Evolutionary conservation across 2,888 invertebrate species (phyloP), one percentile per base, ranked within the genome.

Genomic region (Drosophila borealis): DNA sequence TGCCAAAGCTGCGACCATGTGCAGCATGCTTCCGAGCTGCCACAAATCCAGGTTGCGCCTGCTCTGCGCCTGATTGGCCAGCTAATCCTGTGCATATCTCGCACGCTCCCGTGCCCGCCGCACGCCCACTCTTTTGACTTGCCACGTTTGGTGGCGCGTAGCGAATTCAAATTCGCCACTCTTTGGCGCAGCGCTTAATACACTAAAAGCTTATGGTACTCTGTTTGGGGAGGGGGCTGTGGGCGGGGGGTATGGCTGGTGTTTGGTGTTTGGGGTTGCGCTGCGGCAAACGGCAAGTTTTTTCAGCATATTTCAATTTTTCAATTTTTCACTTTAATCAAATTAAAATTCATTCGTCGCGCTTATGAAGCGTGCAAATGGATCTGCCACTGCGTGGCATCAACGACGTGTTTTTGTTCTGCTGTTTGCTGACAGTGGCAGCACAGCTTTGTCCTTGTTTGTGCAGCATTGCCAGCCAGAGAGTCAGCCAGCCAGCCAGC

Each of bases 301-400:
- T 48, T 54, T 42, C 45, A 45, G 53, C 55, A 75, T 74, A 88
- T 89, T 88, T 77, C 70, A 88, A 77, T 75, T 89, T 89, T 89
- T 75, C 72, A 89, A 84, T 89, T 91, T 88, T 87, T 87, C 82
- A 80, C 78, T 90, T 89, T 86, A 90, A 91, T 91, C 90, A 85
- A 91, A 91, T 91, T 90, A 91, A 90, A 89, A 90, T 90, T 90
- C 89, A 90, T 91, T 90, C 90, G 91, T 76, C 80, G 80, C 87
- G 90, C 91, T 88, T 89, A 85, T 88, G 82, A 88, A 87, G 89
- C 90, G 81, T 82, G 79, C 75, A 76, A 57, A 62, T 69, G 74
- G 54, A 64, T 53, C 72, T 57, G 39, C 19, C 44, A 36, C 5
- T 63, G 50, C 42, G 74, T 37, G 53, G 59, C 41, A 17, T 54